Conservation (phyloP, 1,140 invertebrate genomes). For the Brachionus calyciflorus region DNA sequence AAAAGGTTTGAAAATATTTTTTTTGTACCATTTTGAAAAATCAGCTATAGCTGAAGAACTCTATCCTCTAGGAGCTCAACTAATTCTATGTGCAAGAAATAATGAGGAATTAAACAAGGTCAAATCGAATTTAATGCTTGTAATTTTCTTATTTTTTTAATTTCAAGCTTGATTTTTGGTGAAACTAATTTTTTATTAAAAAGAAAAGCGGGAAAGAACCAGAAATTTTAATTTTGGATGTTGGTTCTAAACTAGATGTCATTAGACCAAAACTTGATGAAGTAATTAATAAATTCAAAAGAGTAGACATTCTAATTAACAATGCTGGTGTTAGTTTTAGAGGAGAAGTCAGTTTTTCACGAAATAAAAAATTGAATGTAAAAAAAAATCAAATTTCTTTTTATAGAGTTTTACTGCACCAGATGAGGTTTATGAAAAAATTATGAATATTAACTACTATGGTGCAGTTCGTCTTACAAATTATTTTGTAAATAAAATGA, state of each 20-base stretch:
- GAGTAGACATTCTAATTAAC: slow-evolving; percentile 39
- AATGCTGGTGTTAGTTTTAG: slow-evolving; percentile 45
- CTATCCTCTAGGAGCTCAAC: slow-evolving; percentile 17
- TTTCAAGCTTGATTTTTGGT: neutral
- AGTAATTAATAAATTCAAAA: neutral
- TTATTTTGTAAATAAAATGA: slow-evolving; percentile 41
- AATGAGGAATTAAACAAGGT: slow-evolving; percentile 19
- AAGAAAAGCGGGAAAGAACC: slow-evolving; percentile 32
- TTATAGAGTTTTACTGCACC: slow-evolving; percentile 12
- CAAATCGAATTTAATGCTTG: slow-evolving; percentile 16
- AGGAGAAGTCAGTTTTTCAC: neutral
- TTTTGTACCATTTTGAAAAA: neutral
- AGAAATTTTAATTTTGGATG: slow-evolving; percentile 41
- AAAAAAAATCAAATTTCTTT: too few relatives aligned
- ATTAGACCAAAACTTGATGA: slow-evolving; percentile 26
- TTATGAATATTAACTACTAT: slow-evolving; percentile 42
- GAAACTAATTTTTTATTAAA: neutral
- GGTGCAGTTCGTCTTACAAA: slow-evolving; percentile 40
- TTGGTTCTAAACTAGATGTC: neutral
- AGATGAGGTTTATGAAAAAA: slow-evolving; percentile 18
- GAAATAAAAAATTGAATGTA: neutral
- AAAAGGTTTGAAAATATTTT: neutral
- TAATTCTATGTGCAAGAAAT: slow-evolving; percentile 40
- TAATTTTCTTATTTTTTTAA: neutral
- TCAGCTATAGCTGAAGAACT: slow-evolving; percentile 29